Conservation (phyloP, 2,888 invertebrate species). For the Leptinotarsa haldemani region DNA sequence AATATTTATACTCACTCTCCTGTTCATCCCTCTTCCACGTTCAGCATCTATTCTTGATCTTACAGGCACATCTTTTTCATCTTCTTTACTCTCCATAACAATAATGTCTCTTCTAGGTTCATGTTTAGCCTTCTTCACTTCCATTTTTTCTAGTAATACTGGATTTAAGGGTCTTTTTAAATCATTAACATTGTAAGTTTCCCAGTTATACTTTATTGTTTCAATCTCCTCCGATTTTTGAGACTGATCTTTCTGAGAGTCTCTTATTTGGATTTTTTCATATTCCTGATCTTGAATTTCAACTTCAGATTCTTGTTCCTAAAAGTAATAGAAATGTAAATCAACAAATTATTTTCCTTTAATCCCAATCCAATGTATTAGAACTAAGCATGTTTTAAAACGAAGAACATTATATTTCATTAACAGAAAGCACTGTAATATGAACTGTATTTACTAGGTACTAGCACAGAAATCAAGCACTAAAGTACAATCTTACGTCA, state of each 20-base stretch:
- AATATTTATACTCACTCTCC: slow-evolving; percentile 6
- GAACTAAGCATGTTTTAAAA: background rate
- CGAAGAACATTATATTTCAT: background rate
- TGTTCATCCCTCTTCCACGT: background rate
- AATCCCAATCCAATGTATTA: background rate
- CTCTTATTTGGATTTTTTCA: background rate
- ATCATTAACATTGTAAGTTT: background rate
- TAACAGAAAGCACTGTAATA: background rate
- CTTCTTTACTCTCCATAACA: background rate
- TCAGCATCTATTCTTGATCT: background rate
- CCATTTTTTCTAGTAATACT: background rate
- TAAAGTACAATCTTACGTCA: background rate
- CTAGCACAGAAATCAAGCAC: background rate
- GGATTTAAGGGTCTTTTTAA: slow-evolving; percentile 1
- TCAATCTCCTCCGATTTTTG: background rate
- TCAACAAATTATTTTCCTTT: background rate
- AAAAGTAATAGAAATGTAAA: background rate
- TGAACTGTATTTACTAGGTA: background rate
- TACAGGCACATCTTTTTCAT: background rate
- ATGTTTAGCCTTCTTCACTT: background rate
- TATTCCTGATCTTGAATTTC: background rate
- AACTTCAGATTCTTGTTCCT: background rate
- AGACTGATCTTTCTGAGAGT: background rate
- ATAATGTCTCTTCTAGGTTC: too few species aligned
- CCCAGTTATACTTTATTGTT: background rate